Evolutionary conservation across 2,888 invertebrate genomes (phyloP), one percentile per base, ranked within the genome.

Genomic region (Drosophila meridiana): DNA sequence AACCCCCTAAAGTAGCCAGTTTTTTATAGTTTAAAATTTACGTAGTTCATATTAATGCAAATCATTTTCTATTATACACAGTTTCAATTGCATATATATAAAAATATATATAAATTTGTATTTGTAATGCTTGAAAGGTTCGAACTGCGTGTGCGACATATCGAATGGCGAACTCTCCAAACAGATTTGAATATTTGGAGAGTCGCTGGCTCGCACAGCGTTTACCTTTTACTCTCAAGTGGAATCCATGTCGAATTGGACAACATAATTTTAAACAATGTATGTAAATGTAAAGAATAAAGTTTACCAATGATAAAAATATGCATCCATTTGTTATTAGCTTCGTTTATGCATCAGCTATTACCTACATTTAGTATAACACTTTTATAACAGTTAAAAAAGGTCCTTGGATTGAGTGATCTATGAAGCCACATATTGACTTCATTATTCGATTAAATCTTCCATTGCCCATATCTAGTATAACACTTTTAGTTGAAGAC

Each of bases 271-370:
- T 86, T 81, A 79, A 82, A 77, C 56, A 59, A 69, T 86, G 69
- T 77, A 81, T 83, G 89, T 85, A 86, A 86, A 76, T 85, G 85
- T 88, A 81, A 85, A 88, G 83, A 85, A 85, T 85, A 85, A 88
- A 85, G 75, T 88, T 86, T 88, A 85, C 87, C 85, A 85, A 85
- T 83, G 89, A 85, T 83, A 85, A 81, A 88, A 81, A 88, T 83
- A 72, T 32, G 67, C 66, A 66, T 26, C 30, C 48, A 34, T 9
- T 4, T n/a, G n/a, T n/a, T 48, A 9, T 34, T 30, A 3, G 4
- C 11, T 26, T 9, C 11, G 26, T 45, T 5, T 82, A 87, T 80
- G 78, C 80, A 80, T 82, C 80, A 76, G 76, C 76, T 4, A 38
- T 11, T 56, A 34, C 13, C 43, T 9, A n/a, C n/a, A 3, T 7